phyloP scores from a whole-genome alignment of 1,140 invertebrate species.

The Leptoteleia sp. region DNA sequence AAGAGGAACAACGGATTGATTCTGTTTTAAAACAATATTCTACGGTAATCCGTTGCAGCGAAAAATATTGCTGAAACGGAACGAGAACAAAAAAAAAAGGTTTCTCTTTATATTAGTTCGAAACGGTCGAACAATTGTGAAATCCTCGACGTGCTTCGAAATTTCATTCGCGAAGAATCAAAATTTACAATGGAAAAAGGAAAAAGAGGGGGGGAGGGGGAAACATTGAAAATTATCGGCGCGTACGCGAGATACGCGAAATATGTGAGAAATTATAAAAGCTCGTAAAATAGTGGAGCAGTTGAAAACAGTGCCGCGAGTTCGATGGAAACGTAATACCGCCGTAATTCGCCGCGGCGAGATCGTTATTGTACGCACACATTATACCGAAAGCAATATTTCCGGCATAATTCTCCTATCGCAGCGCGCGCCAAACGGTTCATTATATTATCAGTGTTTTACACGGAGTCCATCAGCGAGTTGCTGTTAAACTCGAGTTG shows the following conservation, averaged over 20 bases:
- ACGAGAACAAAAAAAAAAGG: too few species aligned
- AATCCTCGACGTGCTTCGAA: too few species aligned
- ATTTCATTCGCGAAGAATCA: background rate
- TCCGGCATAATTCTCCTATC: conserved; percentile 44
- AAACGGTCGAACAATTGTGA: too few species aligned
- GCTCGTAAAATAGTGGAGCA: background rate
- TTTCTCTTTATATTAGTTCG: too few species aligned
- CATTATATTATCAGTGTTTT: conserved; percentile 60
- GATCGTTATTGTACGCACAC: conserved; percentile 52
- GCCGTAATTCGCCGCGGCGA: conserved; percentile 38
- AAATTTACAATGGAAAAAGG: background rate
- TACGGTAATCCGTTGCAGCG: too few species aligned
- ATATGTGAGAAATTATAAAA: conserved; percentile 29
- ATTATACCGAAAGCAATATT: conserved; percentile 50
- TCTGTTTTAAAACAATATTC: too few species aligned
- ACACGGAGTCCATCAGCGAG: conserved; percentile 26
- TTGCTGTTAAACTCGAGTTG: conserved; percentile 32
- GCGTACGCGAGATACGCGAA: background rate
- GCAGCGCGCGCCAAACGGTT: conserved; percentile 24
- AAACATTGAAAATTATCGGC: conserved; percentile 1
- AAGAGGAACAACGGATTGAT: too few species aligned
- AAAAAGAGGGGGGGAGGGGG: too few species aligned
- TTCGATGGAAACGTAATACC: conserved; percentile 43
- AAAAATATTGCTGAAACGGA: too few species aligned
- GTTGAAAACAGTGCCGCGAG: conserved; percentile 28